A percentile compares a stretch with the other conserved stretches of the same genome.
phyloP scores from a whole-genome alignment of 2,888 invertebrate genomes.

The Lagria hirta region DNA sequence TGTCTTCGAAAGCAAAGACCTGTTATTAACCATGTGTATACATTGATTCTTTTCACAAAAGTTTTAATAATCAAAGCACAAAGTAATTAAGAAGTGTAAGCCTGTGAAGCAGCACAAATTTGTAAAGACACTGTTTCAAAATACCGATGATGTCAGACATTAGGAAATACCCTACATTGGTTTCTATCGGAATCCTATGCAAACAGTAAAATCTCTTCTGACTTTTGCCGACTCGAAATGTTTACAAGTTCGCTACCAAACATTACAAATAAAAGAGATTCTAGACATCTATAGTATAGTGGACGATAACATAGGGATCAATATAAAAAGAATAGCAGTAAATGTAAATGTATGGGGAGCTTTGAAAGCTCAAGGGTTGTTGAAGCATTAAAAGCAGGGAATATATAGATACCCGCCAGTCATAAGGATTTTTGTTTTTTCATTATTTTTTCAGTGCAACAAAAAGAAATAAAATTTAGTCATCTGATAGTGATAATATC shows the following conservation, averaged over 20 bases:
- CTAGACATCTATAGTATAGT: slow-evolving; percentile 11
- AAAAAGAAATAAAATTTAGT: no score
- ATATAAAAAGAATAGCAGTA: slow-evolving; percentile 18
- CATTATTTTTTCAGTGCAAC: no score
- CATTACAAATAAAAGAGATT: slow-evolving; percentile 14
- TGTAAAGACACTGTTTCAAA: no score
- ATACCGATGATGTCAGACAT: no score
- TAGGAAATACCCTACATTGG: no score
- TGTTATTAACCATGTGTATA: no score
- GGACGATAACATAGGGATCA: slow-evolving; percentile 14
- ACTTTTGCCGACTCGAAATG: slow-evolving; percentile 5
- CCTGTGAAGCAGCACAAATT: no score
- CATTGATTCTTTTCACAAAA: no score
- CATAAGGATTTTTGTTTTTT: slow-evolving; percentile 5
- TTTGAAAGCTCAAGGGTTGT: slow-evolving; percentile 13
- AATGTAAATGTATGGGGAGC: slow-evolving; percentile 15
- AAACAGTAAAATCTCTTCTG: slow-evolving; percentile 9
- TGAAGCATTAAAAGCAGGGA: slow-evolving; percentile 15
- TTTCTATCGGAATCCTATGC: slow-evolving; percentile 4
- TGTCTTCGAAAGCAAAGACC: no score
- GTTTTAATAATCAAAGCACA: no score
- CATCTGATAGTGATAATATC: slow-evolving; percentile 1
- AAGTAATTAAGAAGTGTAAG: no score
- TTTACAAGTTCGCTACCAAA: slow-evolving; percentile 3
- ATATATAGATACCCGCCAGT: slow-evolving; percentile 1